Percentiles rank a stretch among this genome's conserved stretches.
Conservation (phyloP, 2,113 vertebrate species). For the Oreotrochilus melanogaster region DNA sequence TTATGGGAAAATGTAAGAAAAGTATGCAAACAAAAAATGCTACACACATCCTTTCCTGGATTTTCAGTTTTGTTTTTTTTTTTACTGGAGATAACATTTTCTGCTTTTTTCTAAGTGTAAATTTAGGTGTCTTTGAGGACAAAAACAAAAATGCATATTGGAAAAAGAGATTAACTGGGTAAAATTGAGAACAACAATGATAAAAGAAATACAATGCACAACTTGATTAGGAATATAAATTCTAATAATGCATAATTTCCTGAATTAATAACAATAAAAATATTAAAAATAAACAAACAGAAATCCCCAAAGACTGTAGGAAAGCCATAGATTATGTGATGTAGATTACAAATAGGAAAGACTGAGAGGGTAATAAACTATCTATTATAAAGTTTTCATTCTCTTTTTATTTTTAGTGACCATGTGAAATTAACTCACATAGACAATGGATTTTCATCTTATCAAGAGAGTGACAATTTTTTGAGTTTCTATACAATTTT, state of each 20-base stretch:
- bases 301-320: not conserved
- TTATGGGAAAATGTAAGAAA: not conserved
- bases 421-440: not conserved
- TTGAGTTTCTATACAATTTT: fast-evolving
- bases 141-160: not conserved
- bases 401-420: not conserved
- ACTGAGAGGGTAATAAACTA: not conserved
- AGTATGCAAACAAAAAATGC: not conserved
- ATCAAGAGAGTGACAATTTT: not conserved
- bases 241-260: not conserved
- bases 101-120: not conserved
- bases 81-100: not conserved
- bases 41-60: not conserved
- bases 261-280: not conserved
- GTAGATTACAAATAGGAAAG: not conserved
- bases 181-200: not conserved
- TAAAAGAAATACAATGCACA: not conserved
- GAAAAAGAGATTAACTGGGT: not conserved
- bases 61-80: not conserved
- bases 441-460: not conserved
- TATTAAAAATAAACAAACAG: not conserved
- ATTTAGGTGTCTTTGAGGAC: not conserved
- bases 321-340: not conserved
- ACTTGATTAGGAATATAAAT: not conserved
- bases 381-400: not conserved